These are phyloP conservation scores for Drosophila suzukii DNA, from an alignment of 1,140 invertebrate genomes.

Conservation along the genomic window DNA sequence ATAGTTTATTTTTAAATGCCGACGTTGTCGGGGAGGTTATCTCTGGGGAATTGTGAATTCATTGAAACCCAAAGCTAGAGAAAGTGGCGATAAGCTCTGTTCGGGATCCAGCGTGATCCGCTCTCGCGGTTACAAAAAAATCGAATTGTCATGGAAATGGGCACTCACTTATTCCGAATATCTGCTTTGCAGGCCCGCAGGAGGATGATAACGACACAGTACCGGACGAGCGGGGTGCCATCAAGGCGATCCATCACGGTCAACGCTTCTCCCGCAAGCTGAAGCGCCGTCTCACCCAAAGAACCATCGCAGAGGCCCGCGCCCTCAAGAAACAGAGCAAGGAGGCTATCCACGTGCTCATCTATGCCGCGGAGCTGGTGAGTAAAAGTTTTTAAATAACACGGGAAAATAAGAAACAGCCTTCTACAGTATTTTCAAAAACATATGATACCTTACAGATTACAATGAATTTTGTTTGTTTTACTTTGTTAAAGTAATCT, in stretches of 20 bases:
- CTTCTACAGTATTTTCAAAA: neutral
- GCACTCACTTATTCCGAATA: slow-evolving; percentile 18
- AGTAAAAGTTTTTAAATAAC: slow-evolving; percentile 58
- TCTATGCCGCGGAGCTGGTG: slow-evolving; percentile 91
- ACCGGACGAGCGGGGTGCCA: slow-evolving; percentile 73
- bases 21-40: slow-evolving; percentile 54
- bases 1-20: slow-evolving; percentile 58
- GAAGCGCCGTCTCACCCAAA: slow-evolving; percentile 89
- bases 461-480: too few relatives aligned
- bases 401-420: neutral
- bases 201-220: slow-evolving; percentile 69
- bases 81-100: slow-evolving; percentile 20
- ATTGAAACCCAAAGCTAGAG: slow-evolving; percentile 16
- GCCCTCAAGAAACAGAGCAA: slow-evolving; percentile 91
- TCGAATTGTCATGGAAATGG: slow-evolving; percentile 1
- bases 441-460: neutral
- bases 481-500: too few relatives aligned
- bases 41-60: slow-evolving; percentile 36
- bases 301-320: slow-evolving; percentile 90
- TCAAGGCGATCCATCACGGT: slow-evolving; percentile 90
- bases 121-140: slow-evolving; percentile 19
- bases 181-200: slow-evolving; percentile 51
- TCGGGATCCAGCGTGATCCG: slow-evolving; percentile 13
- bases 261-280: slow-evolving; percentile 89
- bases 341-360: slow-evolving; percentile 90